Evolutionary conservation across 2,797 vertebrate genomes (phyloP).

Genomic region (Australoheros facetus): DNA sequence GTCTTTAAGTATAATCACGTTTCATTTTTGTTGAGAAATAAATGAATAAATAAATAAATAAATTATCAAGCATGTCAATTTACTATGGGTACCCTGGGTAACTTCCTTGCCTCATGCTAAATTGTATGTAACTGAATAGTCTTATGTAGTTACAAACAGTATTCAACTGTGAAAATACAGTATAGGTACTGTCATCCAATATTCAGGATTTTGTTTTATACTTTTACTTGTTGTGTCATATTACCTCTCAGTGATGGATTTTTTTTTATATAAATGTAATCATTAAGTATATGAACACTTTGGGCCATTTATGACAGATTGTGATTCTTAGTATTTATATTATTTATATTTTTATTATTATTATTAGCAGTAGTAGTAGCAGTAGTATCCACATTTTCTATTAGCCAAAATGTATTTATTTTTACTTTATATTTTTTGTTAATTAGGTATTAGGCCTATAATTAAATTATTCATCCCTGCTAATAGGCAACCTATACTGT

Average conservation of each 20-base stretch:
- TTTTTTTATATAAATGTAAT: not conserved
- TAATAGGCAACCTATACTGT: constrained; percentile 42
- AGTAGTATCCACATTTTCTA: not conserved
- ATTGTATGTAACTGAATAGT: not conserved
- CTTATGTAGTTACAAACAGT: not conserved
- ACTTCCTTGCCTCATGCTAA: not conserved
- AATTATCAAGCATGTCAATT: not conserved
- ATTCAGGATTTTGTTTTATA: not conserved
- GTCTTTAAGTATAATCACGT: not conserved
- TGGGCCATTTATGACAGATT: not conserved
- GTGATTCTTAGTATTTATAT: not conserved
- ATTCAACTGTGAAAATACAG: not conserved
- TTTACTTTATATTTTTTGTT: not conserved
- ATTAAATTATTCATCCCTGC: constrained; percentile 38
- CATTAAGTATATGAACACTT: not conserved
- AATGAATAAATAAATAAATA: not conserved
- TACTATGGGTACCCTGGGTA: not conserved
- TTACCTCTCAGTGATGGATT: not conserved
- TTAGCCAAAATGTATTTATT: not conserved
- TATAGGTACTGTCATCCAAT: not conserved
- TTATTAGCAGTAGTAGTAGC: not conserved
- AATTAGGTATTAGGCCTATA: not conserved
- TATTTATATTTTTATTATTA: not conserved
- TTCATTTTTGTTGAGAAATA: not conserved
- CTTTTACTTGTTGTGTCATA: not conserved